A percentile compares a stretch with the other conserved stretches of the same genome.
Evolutionary conservation across 2,888 invertebrate genomes (phyloP).

Genomic region (Pterostichus niger): DNA sequence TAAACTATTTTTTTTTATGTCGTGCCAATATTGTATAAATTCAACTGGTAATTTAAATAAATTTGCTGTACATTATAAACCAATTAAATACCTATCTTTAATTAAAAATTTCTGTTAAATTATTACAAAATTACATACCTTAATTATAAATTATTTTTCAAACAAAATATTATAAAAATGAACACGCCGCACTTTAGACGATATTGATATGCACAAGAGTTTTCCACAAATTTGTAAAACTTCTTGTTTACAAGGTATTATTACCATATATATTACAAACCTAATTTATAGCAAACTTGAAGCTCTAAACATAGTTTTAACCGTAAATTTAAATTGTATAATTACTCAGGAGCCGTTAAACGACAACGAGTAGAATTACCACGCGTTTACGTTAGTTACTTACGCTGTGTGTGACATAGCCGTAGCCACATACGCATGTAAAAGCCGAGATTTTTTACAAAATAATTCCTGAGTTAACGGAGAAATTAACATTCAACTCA

Average conservation of each 20-base stretch:
- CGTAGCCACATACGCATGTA: constrained; percentile 14
- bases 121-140: too few relatives aligned
- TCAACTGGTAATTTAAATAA: too few relatives aligned
- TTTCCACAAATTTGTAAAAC: constrained; percentile 55
- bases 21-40: too few relatives aligned
- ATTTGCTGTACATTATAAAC: too few relatives aligned
- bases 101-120: too few relatives aligned
- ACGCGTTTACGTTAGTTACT: constrained; percentile 17
- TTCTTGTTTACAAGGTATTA: constrained; percentile 35
- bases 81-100: too few relatives aligned
- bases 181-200: background rate
- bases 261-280: constrained; percentile 54
- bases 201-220: background rate
- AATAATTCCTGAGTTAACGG: constrained; percentile 20
- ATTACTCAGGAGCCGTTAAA: constrained; percentile 61
- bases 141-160: too few relatives aligned
- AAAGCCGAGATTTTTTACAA: constrained; percentile 12
- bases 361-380: constrained; percentile 45
- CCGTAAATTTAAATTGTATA: constrained; percentile 61
- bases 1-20: too few relatives aligned
- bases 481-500: constrained; percentile 22
- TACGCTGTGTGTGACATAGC: background rate
- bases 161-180: too few relatives aligned
- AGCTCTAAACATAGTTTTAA: constrained; percentile 57
- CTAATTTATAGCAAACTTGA: constrained; percentile 51